phyloP scores from a whole-genome alignment of 2,113 vertebrate species.

The Prolemur simus region DNA sequence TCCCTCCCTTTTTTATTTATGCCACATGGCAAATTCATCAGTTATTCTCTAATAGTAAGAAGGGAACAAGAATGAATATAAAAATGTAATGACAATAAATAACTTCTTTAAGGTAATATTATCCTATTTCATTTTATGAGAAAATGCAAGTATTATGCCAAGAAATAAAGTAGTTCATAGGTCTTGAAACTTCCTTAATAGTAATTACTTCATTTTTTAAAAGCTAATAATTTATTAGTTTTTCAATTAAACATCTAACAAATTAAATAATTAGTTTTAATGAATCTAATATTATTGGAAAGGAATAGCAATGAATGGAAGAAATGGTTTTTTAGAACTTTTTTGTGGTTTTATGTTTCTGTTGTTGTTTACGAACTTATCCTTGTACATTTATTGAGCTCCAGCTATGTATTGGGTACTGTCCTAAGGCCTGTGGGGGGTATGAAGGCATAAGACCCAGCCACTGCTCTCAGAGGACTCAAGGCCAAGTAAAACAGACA shows the following conservation, averaged over 20 bases:
- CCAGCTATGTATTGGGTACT: not conserved
- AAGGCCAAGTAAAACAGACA: not conserved
- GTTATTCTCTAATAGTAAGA: not conserved
- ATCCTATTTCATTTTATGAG: conserved; percentile 35
- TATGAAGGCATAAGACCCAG: not conserved
- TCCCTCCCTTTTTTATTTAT: not conserved
- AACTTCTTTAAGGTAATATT: conserved; percentile 47
- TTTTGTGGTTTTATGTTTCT: not conserved
- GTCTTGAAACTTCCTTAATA: not conserved
- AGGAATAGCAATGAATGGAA: not conserved
- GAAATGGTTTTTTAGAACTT: not conserved
- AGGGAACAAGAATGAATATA: not conserved
- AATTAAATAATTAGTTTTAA: conserved; percentile 24
- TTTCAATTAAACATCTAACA: conserved; percentile 38
- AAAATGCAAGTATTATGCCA: not conserved
- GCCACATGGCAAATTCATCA: not conserved
- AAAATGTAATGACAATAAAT: not conserved
- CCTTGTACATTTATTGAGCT: not conserved
- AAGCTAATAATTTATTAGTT: conserved; percentile 3
- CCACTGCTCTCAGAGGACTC: not conserved
- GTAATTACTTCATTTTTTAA: conserved; percentile 31
- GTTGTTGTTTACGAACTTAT: not conserved
- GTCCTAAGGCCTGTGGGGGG: not conserved
- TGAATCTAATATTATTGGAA: not conserved
- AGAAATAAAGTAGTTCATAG: conserved; percentile 29